phyloP scores from a whole-genome alignment of 2,113 vertebrate species.

The Orthonyx spaldingii region DNA sequence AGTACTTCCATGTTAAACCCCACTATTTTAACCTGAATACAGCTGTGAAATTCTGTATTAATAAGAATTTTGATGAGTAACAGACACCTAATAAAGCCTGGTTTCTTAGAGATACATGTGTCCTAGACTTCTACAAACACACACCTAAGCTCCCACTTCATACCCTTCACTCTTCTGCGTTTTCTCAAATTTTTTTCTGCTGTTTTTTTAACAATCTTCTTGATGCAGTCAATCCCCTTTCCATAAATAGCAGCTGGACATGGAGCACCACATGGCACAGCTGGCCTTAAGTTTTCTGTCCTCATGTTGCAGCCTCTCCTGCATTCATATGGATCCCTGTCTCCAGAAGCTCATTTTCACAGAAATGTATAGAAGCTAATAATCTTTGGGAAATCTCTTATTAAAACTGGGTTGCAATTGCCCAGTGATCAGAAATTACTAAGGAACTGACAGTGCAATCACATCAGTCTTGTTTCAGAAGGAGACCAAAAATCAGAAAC shows the following conservation, averaged over 20 bases:
- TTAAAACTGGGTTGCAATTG: neutral
- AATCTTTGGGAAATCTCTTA: neutral
- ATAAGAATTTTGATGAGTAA: neutral
- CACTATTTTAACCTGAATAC: neutral
- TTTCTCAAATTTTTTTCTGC: neutral
- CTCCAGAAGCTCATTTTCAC: neutral
- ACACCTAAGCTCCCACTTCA: neutral
- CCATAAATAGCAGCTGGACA: neutral
- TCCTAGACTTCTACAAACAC: neutral
- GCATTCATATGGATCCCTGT: neutral
- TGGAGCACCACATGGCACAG: accelerated
- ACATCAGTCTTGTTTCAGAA: neutral
- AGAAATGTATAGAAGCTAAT: neutral
- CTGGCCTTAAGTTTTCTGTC: neutral
- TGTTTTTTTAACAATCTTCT: neutral
- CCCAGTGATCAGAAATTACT: neutral
- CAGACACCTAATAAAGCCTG: neutral
- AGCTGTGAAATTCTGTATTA: neutral
- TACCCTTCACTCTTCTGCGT: neutral
- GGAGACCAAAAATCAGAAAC: neutral
- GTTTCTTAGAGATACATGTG: neutral
- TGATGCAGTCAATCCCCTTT: neutral
- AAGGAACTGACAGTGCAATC: neutral
- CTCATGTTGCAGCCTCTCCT: neutral
- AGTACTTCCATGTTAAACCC: neutral